Evolutionary conservation across 2,113 vertebrate genomes (phyloP).

Genomic region (Lasiurus cinereus): DNA sequence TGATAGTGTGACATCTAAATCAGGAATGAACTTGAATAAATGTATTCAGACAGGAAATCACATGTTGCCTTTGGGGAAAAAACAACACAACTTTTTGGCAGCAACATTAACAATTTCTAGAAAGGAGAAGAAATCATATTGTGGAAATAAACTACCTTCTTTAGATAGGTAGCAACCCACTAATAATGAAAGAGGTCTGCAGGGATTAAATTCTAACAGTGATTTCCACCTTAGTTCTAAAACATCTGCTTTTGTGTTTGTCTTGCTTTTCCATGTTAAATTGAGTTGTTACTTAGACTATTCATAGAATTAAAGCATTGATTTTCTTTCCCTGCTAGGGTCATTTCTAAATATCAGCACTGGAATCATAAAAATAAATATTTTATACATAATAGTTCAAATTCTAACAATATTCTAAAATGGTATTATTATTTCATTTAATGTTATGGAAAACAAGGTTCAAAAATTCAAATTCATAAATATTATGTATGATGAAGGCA

Average conservation of each 20-base stretch:
- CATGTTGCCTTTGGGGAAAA: background rate
- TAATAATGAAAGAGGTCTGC: background rate
- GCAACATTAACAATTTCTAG: background rate
- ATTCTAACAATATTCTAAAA: background rate
- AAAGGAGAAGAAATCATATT: background rate
- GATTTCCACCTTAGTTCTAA: background rate
- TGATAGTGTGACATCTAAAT: background rate
- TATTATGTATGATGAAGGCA: background rate
- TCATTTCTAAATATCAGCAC: background rate
- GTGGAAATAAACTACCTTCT: background rate
- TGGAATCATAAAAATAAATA: background rate
- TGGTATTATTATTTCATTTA: background rate
- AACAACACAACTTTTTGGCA: background rate
- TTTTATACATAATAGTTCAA: background rate
- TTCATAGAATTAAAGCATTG: background rate
- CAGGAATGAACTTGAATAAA: background rate
- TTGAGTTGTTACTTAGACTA: background rate
- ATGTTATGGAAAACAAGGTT: background rate
- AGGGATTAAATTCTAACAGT: constrained; percentile 1
- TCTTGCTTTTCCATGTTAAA: background rate
- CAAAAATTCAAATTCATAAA: background rate
- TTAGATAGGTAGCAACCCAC: background rate
- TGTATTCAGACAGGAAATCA: background rate
- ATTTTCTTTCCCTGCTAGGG: background rate
- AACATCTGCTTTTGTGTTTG: background rate